Percentiles rank a stretch among this genome's conserved stretches.
phyloP scores from a whole-genome alignment of 2,797 vertebrate species.

The Siniperca scherzeri region DNA sequence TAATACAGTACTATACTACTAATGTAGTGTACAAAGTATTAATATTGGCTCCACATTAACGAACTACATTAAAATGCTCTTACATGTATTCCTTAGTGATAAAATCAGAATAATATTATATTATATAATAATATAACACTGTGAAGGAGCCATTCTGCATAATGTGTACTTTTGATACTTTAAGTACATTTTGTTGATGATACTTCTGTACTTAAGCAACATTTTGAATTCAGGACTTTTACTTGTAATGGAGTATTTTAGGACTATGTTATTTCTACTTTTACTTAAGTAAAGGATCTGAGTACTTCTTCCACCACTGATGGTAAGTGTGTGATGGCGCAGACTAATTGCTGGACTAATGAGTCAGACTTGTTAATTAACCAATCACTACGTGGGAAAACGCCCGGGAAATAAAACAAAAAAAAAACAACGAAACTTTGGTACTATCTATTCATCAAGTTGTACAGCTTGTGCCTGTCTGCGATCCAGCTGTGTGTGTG shows the following conservation, averaged over 20 bases:
- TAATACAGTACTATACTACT: background rate
- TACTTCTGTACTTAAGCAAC: background rate
- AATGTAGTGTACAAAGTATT: background rate
- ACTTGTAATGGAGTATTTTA: background rate
- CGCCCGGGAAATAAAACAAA: slow-evolving; percentile 3
- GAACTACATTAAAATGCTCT: background rate
- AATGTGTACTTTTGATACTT: too few species aligned
- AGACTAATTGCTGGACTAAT: slow-evolving; percentile 9
- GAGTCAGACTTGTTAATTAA: slow-evolving; percentile 28
- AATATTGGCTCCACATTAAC: background rate
- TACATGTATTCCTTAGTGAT: background rate
- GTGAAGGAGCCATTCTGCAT: background rate
- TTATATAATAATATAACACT: background rate
- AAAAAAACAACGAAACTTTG: slow-evolving; percentile 27
- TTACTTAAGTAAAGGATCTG: background rate
- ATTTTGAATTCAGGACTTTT: too few species aligned
- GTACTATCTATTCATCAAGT: slow-evolving; percentile 32
- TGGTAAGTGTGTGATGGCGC: background rate
- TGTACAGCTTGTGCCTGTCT: slow-evolving; percentile 32
- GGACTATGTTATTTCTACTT: background rate
- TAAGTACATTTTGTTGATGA: too few species aligned
- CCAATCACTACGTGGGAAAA: slow-evolving; percentile 33
- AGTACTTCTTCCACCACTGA: too few species aligned
- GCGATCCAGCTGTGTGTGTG: slow-evolving; percentile 8
- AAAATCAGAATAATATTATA: background rate